Base-by-base conservation (phyloP, 2,113 vertebrate species). In the Speoplatyrhinus poulsoni region DNA sequence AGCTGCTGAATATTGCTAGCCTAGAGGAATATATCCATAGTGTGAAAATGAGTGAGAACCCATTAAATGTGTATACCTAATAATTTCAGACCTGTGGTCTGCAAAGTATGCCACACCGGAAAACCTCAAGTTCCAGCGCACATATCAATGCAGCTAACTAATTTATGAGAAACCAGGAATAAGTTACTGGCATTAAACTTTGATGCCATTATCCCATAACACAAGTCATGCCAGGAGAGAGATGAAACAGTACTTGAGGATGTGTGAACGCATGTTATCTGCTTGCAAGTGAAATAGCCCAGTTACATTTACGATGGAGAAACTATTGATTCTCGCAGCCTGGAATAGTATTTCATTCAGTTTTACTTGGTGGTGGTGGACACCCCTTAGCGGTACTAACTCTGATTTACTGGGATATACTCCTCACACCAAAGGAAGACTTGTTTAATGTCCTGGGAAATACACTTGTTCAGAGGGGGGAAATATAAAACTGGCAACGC, bases 111-210 rank as follows among this genome's bases (percentile, higher is more conserved):
- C 54, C 46, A 57, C 46, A 46, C 15, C 36, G 9, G 9, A 72
- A 53, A 32, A 75, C 60, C 26, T 49, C 7, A 5, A 75, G 46
- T 60, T 56, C 69, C 56, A 65, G 13, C 3, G 55, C 72, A 65
- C 58, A 73, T n/a, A 72, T 73, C 63, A 64, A 47, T 49, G 54
- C 55, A 47, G 55, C 50, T 77, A 52, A 81, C 49, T 82, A 73
- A 87, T 72, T 82, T 65, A 83, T 80, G 80, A 80, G 65, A 41
- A 77, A 68, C 64, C 41, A 60, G 57, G 60, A 72, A 65, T 75
- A 67, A 72, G 70, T 81, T 80, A 73, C 73, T 12, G 15, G 19
- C 19, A 70, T 83, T 1, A 82, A 85, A 79, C 60, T 49, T 83
- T 79, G 26, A 78, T 75, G 46, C 12, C 67, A 69, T 72, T 33